Percentiles rank a stretch among this genome's conserved stretches.
phyloP scores from a whole-genome alignment of 2,797 vertebrate species.

The Schizopygopsis malacanthus region DNA sequence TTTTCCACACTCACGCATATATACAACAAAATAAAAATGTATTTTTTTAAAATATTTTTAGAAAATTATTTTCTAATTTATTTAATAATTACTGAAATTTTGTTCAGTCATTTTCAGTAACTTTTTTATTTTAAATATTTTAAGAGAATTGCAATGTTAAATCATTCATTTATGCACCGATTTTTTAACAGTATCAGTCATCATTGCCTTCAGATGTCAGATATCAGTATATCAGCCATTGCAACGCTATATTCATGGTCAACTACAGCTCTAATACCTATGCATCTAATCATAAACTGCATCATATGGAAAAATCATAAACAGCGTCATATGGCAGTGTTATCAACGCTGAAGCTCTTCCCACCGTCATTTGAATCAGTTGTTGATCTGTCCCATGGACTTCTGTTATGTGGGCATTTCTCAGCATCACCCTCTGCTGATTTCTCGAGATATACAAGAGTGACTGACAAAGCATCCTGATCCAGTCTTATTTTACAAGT shows the following conservation, averaged over 20 bases:
- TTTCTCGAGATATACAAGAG: background rate
- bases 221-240: background rate
- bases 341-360: background rate
- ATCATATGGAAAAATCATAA: background rate
- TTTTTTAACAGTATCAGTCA: background rate
- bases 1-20: background rate
- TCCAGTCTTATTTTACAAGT: conserved; percentile 36
- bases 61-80: background rate
- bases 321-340: background rate
- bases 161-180: background rate
- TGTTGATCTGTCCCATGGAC: background rate
- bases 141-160: background rate
- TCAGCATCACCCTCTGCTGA: conserved; percentile 4
- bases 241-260: background rate
- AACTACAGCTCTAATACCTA: background rate
- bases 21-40: background rate
- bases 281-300: background rate
- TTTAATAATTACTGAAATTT: background rate
- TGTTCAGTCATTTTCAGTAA: background rate
- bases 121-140: background rate
- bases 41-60: background rate
- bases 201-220: background rate
- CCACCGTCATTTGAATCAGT: background rate
- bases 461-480: conserved; percentile 15
- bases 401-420: background rate